Evolutionary conservation across 1,140 invertebrate species (phyloP).

Genomic region (Scaptodrosophila lebanonensis): DNA sequence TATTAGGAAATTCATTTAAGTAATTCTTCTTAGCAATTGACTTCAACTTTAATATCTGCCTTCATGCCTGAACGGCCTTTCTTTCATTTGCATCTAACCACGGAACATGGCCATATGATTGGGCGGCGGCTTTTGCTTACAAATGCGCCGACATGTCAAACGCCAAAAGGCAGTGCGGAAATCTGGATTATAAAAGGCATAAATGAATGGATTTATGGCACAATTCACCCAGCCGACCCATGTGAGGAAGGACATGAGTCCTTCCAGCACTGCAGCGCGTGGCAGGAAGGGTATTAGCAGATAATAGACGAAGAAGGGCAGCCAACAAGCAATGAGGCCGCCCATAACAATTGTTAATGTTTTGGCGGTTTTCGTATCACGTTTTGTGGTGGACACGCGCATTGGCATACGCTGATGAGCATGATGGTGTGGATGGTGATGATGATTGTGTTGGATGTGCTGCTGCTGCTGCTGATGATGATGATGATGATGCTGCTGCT

Average conservation of each 20-base stretch:
- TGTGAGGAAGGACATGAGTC: conserved; percentile 88
- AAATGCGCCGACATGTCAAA: conserved; percentile 80
- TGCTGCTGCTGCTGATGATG: conserved; percentile 13
- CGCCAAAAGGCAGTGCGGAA: conserved; percentile 91
- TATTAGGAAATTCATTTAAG: no score
- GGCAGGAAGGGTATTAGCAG: conserved; percentile 86
- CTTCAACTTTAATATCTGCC: no score
- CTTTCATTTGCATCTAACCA: conserved; percentile 28
- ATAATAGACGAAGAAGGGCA: conserved; percentile 93
- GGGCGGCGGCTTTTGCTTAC: conserved; percentile 60
- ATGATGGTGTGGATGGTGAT: conserved; percentile 23
- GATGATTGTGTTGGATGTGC: conserved; percentile 28
- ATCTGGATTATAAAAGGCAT: conserved; percentile 88
- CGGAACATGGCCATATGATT: conserved; percentile 69
- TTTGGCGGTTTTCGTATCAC: conserved; percentile 92
- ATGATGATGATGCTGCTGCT: conserved; percentile 1
- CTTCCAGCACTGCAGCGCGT: conserved; percentile 78
- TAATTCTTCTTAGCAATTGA: no score
- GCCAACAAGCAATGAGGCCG: conserved; percentile 93
- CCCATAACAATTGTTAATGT: conserved; percentile 94
- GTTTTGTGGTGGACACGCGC: conserved; percentile 82
- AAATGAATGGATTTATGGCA: conserved; percentile 91
- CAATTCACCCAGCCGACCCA: conserved; percentile 97
- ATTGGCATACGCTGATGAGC: conserved; percentile 69
- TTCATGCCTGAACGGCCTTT: neutral